These are phyloP conservation scores for Anastrepha obliqua DNA, from an alignment of 1,140 invertebrate species.

Conservation along the genomic window DNA sequence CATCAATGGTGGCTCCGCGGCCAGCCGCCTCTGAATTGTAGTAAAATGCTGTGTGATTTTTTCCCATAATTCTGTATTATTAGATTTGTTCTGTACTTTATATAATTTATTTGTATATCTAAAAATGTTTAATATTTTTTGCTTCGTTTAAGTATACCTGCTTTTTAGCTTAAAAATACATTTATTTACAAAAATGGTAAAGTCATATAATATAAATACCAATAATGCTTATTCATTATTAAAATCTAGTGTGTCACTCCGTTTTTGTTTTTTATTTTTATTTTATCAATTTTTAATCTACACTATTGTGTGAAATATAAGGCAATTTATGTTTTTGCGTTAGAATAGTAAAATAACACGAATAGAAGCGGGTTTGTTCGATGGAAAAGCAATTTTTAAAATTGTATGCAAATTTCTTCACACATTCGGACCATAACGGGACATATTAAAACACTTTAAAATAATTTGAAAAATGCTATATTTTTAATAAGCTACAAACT, in stretches of 20 bases:
- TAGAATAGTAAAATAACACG: background rate
- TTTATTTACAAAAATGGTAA: conserved; percentile 23
- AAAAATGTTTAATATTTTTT: background rate
- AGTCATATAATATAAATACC: conserved; percentile 9
- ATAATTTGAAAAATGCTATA: too few species aligned
- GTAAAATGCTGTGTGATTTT: conserved; percentile 30
- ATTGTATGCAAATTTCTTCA: too few species aligned
- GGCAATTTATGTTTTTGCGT: conserved; percentile 47
- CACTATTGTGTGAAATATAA: conserved; percentile 50
- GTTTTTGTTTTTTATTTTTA: background rate
- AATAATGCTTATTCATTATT: conserved; percentile 47
- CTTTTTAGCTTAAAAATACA: background rate
- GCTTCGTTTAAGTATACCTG: conserved; percentile 27
- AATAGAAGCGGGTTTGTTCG: background rate
- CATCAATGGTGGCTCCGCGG: background rate
- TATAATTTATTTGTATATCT: background rate
- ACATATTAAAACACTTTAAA: too few species aligned
- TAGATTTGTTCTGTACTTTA: conserved; percentile 15
- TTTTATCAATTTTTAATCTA: conserved; percentile 11
- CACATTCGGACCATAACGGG: too few species aligned
- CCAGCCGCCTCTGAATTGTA: conserved; percentile 43
- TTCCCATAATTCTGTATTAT: conserved; percentile 6
- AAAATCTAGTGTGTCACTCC: conserved; percentile 2
- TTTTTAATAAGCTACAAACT: too few species aligned
- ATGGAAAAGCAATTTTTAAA: background rate